Conservation (phyloP, 2,888 invertebrate genomes). For the Lasioglossum villosulum region DNA sequence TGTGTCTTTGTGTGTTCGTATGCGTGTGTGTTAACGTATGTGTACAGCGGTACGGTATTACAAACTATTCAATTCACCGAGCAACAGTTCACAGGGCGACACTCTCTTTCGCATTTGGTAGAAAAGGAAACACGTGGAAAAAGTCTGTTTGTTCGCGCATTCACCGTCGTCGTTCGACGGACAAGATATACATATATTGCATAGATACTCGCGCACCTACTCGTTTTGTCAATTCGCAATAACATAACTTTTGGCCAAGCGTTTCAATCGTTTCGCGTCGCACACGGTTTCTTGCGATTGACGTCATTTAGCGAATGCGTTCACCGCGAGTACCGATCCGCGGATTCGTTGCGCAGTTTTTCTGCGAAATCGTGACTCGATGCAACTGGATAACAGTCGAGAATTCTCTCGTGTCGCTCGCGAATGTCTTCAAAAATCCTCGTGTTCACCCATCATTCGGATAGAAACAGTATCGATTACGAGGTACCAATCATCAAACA, state of each 20-base stretch:
- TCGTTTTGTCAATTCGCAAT: neutral
- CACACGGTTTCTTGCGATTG: neutral
- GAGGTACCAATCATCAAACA: neutral
- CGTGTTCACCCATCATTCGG: too few relatives aligned
- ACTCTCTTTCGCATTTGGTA: conserved; percentile 32
- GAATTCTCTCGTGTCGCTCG: too few relatives aligned
- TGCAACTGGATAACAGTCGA: neutral
- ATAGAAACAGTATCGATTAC: neutral
- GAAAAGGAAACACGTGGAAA: conserved; percentile 60
- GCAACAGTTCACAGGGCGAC: conserved; percentile 76
- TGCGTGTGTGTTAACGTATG: conserved; percentile 59
- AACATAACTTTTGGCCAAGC: neutral
- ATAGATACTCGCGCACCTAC: neutral
- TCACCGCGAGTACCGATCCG: neutral
- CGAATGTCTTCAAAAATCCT: too few relatives aligned
- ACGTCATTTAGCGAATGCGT: neutral
- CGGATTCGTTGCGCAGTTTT: conserved; percentile 3
- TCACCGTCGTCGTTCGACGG: neutral
- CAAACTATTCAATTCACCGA: conserved; percentile 78
- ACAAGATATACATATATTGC: neutral
- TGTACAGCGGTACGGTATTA: conserved; percentile 71
- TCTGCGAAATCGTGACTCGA: neutral
- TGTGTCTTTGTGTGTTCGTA: too few relatives aligned
- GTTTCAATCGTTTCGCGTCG: neutral
- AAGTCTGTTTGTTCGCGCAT: conserved; percentile 9